phyloP scores from a whole-genome alignment of 2,888 invertebrate species.

The Hartigia nigra region DNA sequence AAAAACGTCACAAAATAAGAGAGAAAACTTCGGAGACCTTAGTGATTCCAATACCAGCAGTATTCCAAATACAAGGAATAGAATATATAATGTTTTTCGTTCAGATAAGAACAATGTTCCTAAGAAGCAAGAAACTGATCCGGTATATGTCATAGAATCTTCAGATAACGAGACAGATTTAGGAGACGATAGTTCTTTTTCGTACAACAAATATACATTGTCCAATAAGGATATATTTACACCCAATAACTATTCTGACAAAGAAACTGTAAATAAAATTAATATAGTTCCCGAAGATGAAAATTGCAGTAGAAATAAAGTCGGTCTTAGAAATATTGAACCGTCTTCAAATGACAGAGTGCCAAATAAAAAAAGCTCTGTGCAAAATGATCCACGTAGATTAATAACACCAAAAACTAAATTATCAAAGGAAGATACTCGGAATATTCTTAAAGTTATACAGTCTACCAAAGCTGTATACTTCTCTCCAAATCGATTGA shows the following conservation, averaged over 20 bases:
- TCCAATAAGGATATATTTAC: background rate
- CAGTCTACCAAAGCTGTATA: conserved; percentile 33
- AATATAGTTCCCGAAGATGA: background rate
- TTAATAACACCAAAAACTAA: conserved; percentile 24
- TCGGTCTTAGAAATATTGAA: conserved; percentile 5
- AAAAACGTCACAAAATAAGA: background rate
- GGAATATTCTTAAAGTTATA: conserved; percentile 40
- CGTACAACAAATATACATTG: background rate
- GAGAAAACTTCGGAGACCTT: conserved; percentile 45
- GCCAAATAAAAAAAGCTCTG: background rate
- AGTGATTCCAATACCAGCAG: conserved; percentile 54
- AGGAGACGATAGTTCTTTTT: background rate
- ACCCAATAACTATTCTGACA: background rate
- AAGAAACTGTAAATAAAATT: background rate
- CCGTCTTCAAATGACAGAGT: conserved; percentile 17
- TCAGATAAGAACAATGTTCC: background rate
- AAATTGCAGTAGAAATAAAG: background rate
- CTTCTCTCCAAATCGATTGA: conserved; percentile 33
- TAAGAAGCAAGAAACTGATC: background rate
- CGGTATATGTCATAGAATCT: conserved; percentile 30
- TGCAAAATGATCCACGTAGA: background rate
- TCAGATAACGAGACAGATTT: conserved; percentile 32
- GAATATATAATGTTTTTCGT: background rate
- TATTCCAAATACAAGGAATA: background rate
- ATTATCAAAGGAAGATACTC: conserved; percentile 30